Percentiles rank a stretch among this genome's conserved stretches.
Evolutionary conservation across 2,888 invertebrate species (phyloP).

Genomic region (Mesoligia furuncula): DNA sequence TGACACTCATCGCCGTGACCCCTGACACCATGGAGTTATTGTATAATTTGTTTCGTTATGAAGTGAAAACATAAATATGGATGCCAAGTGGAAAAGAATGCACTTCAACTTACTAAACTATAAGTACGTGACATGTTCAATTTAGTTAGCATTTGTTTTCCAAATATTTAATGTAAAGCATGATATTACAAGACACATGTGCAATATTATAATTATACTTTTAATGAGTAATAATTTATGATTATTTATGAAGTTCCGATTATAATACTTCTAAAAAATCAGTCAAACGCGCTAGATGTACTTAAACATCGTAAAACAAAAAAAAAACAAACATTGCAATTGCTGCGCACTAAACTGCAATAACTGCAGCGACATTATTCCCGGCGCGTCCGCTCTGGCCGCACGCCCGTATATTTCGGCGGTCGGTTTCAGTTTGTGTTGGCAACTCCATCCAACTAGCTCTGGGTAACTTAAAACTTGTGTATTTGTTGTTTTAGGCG

Average conservation of each 20-base stretch:
- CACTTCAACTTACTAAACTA: not conserved
- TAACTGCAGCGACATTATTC: conserved; percentile 12
- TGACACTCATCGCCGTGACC: conserved; percentile 23
- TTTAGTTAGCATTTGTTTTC: not conserved
- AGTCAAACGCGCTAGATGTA: not conserved
- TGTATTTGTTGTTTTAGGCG: conserved; percentile 67
- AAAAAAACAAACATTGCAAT: not conserved
- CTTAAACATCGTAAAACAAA: not conserved
- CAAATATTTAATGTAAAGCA: not conserved
- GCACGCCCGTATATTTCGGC: conserved; percentile 29
- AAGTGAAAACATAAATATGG: conserved; percentile 26
- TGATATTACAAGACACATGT: not conserved
- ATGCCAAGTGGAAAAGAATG: not conserved
- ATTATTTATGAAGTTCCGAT: not conserved
- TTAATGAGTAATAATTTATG: not conserved
- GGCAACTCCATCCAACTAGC: conserved; percentile 57
- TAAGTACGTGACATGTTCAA: not conserved
- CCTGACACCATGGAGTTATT: not conserved
- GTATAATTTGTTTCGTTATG: conserved; percentile 1
- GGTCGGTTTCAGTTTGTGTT: conserved; percentile 59
- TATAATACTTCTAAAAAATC: not conserved
- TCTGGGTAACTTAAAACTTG: conserved; percentile 66
- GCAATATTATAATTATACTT: not conserved
- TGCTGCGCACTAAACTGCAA: conserved; percentile 1
- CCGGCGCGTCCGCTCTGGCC: conserved; percentile 28